These are phyloP conservation scores for Napeogenes inachia DNA, from an alignment of 2,888 invertebrate species.

Conservation along the genomic window DNA sequence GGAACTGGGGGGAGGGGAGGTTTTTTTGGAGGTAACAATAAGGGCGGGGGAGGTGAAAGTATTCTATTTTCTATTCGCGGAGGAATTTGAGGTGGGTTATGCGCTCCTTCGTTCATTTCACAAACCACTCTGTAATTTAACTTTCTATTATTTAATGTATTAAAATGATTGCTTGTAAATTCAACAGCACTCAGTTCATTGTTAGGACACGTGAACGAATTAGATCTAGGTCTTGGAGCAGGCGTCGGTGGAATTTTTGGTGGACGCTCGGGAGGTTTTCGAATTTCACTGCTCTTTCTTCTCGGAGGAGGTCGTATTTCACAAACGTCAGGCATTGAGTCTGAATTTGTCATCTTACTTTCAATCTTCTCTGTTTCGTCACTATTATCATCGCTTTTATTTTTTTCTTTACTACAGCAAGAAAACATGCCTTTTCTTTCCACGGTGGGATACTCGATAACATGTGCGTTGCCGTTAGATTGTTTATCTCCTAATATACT, in stretches of 20 bases:
- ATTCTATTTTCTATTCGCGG: conserved; percentile 63
- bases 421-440: conserved; percentile 85
- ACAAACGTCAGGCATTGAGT: conserved; percentile 68
- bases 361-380: conserved; percentile 64
- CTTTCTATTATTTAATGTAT: conserved; percentile 66
- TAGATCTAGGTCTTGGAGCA: conserved; percentile 75
- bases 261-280: conserved; percentile 82
- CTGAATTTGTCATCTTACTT: conserved; percentile 57
- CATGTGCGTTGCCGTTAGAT: conserved; percentile 68
- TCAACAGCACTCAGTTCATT: conserved; percentile 67
- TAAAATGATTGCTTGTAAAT: conserved; percentile 65
- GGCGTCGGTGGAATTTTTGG: conserved; percentile 78
- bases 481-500: conserved; percentile 61
- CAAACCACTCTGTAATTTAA: conserved; percentile 68
- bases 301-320: conserved; percentile 81
- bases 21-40: conserved; percentile 82
- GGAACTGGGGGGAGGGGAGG: conserved; percentile 85
- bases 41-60: conserved; percentile 70
- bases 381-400: conserved; percentile 70
- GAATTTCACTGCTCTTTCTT: conserved; percentile 72
- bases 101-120: conserved; percentile 60
- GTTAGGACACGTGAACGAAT: conserved; percentile 72
- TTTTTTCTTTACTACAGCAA: conserved; percentile 81
- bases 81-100: conserved; percentile 75
- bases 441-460: conserved; percentile 85